phyloP scores from a whole-genome alignment of 2,888 invertebrate genomes.

The Tromatobia lineatoria region DNA sequence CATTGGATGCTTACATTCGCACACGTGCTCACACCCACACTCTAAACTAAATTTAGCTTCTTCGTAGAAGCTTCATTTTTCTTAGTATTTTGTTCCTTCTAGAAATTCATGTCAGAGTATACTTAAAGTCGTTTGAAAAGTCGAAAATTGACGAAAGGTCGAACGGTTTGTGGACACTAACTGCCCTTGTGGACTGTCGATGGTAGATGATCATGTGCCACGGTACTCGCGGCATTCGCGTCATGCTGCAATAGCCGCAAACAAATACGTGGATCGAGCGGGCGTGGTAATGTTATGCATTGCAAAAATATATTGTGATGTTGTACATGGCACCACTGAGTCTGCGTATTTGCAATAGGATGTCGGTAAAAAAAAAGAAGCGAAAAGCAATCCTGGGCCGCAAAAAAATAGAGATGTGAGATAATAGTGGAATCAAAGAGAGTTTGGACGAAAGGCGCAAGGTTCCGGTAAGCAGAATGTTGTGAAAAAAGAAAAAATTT shows the following conservation, averaged over 20 bases:
- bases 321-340: conserved; percentile 4
- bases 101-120: neutral
- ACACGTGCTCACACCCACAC: too few species aligned
- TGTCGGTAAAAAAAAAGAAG: neutral
- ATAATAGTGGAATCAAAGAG: conserved; percentile 44
- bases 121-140: too few species aligned
- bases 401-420: conserved; percentile 8
- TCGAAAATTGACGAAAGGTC: conserved; percentile 37
- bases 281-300: conserved; percentile 81
- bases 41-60: too few species aligned
- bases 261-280: conserved; percentile 81
- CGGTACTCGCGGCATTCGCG: conserved; percentile 71
- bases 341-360: neutral
- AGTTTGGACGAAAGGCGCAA: conserved; percentile 32
- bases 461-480: conserved; percentile 27
- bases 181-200: conserved; percentile 29
- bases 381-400: neutral
- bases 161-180: neutral
- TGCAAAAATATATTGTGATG: conserved; percentile 70
- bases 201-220: conserved; percentile 43
- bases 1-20: too few species aligned
- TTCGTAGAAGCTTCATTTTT: too few species aligned
- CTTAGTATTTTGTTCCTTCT: neutral
- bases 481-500: conserved; percentile 30
- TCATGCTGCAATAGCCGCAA: conserved; percentile 81